Evolutionary conservation across 2,888 invertebrate genomes (phyloP), one percentile per base, ranked within the genome.

Genomic region (Amphipyra berbera): DNA sequence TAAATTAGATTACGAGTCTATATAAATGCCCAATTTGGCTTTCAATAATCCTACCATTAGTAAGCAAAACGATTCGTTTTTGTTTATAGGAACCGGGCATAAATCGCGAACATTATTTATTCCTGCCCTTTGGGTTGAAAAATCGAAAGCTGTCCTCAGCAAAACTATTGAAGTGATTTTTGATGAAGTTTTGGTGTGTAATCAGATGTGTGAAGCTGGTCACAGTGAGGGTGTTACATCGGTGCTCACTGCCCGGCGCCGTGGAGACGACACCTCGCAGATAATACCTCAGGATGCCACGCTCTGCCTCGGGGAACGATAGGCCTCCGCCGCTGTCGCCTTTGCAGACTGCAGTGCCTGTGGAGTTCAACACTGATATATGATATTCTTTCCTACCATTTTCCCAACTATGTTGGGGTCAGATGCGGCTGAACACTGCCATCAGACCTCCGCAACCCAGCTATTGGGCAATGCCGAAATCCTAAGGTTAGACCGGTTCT

Each of bases 321-420:
- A 55, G 6, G 14, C 55, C 55, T 2, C 55, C 55, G 0, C 55
- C 55, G 21, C 55, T 55, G 55, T 55, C 55, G 9, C 55, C 55
- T 40, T 46, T 55, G 38, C 55, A 55, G 6, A 55, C 46, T 7
- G 55, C 13, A 12, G 55, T 53, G 5, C 53, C 55, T 55, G 15
- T 15, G 12, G 12, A 35, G 1, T n/a, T 6, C 21, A 12, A n/a
- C n/a, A n/a, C n/a, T n/a, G n/a, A n/a, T n/a, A n/a, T n/a, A n/a
- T n/a, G n/a, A n/a, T n/a, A n/a, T n/a, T n/a, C n/a, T n/a, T n/a
- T n/a, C n/a, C n/a, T n/a, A n/a, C n/a, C n/a, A n/a, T n/a, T n/a
- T n/a, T n/a, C n/a, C n/a, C n/a, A n/a, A n/a, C n/a, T n/a, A n/a
- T n/a, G n/a, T n/a, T n/a, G n/a, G n/a, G n/a, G n/a, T n/a, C n/a